Evolutionary conservation across 1,140 invertebrate genomes (phyloP).

Genomic region (Plodia interpunctella): DNA sequence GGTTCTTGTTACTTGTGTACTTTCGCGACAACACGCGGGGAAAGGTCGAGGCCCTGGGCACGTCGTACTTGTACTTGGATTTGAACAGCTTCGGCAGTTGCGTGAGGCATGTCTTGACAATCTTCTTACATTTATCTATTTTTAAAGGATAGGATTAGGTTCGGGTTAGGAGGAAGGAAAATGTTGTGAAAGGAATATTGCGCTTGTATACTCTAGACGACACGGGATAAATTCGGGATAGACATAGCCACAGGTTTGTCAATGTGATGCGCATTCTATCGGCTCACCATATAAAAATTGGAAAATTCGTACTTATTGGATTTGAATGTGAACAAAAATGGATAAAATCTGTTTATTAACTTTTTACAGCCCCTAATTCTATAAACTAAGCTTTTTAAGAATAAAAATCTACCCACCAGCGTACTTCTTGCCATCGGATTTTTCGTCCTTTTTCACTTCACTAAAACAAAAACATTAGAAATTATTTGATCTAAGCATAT

Average conservation of each 20-base stretch:
- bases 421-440: slow-evolving; percentile 54
- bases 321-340: no score
- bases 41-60: slow-evolving; percentile 60
- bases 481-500: no score
- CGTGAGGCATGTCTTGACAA: slow-evolving; percentile 64
- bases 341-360: no score
- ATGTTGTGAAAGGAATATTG: neutral
- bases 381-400: no score
- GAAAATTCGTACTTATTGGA: no score
- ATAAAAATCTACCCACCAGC: slow-evolving; percentile 38
- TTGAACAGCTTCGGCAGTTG: slow-evolving; percentile 62
- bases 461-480: slow-evolving; percentile 36
- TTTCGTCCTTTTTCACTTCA: slow-evolving; percentile 48
- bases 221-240: no score
- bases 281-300: no score
- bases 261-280: no score
- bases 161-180: neutral
- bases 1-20: slow-evolving; percentile 54
- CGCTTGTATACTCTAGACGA: no score
- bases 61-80: slow-evolving; percentile 52
- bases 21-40: slow-evolving; percentile 48
- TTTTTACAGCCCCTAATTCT: no score
- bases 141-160: slow-evolving; percentile 10
- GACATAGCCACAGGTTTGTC: no score
- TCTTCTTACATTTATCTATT: slow-evolving; percentile 64